These are phyloP conservation scores for Scalopus aquaticus DNA, from an alignment of 2,113 vertebrate species.

Conservation along the genomic window DNA sequence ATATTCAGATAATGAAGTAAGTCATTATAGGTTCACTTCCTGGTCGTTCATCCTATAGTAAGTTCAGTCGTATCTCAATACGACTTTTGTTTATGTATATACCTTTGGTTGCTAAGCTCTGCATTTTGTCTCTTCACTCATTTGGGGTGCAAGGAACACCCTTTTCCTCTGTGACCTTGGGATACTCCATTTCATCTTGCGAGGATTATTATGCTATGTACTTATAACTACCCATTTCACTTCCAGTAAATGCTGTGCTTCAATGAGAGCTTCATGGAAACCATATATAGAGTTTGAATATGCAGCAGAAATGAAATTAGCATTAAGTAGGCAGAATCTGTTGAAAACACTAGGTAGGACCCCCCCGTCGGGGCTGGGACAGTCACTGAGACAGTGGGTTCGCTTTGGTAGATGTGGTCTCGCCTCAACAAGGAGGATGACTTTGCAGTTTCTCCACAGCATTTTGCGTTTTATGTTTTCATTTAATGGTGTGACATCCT, in stretches of 20 bases:
- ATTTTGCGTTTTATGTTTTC: slow-evolving; percentile 75
- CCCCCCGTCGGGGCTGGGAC: not conserved
- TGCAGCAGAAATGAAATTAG: not conserved
- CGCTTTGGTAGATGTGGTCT: not conserved
- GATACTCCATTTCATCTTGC: not conserved
- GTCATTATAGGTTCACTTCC: not conserved
- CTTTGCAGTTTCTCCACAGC: slow-evolving; percentile 42
- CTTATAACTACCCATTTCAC: not conserved
- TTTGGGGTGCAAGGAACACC: accelerated
- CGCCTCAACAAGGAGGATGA: not conserved
- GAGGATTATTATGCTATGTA: not conserved
- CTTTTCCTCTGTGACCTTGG: not conserved
- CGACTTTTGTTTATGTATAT: too few species aligned
- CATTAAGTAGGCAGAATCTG: not conserved
- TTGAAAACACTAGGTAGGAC: not conserved
- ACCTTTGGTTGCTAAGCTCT: not conserved
- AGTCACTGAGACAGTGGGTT: not conserved
- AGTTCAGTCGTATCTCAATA: not conserved
- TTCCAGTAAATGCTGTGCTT: not conserved
- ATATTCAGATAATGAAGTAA: not conserved
- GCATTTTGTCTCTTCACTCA: not conserved
- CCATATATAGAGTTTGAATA: not conserved
- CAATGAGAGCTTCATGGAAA: not conserved
- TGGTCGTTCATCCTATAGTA: not conserved
- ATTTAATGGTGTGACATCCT: slow-evolving; percentile 74